These are phyloP conservation scores for Aurelia coerulea DNA, from an alignment of 30 jellyfish, hydroid and myxozoan genomes.

Conservation along the genomic window DNA sequence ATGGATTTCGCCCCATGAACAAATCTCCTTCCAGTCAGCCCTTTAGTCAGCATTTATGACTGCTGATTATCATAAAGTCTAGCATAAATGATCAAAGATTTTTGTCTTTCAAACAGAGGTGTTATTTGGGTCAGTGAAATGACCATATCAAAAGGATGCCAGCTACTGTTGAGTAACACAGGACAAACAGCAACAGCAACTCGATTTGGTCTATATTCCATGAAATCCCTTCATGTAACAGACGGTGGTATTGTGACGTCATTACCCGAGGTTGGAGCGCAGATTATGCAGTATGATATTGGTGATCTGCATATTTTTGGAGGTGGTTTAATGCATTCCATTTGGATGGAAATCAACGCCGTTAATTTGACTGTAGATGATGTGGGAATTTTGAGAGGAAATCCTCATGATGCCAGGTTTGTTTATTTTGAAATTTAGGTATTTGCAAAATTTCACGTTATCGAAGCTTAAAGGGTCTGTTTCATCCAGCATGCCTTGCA, in stretches of 20 bases:
- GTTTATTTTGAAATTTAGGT: background rate
- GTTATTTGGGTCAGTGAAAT: conserved; percentile 41
- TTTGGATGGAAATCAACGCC: conserved; percentile 42
- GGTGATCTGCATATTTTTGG: conserved; percentile 58
- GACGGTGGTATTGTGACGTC: conserved; percentile 68
- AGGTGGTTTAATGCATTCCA: conserved; percentile 58
- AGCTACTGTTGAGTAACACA: conserved; percentile 43
- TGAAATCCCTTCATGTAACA: conserved; percentile 43
- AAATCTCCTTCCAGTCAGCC: no score
- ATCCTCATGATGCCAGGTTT: conserved; percentile 47
- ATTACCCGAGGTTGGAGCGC: conserved; percentile 56
- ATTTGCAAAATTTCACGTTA: no score
- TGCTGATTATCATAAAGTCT: no score
- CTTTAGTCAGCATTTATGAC: no score
- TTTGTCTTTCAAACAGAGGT: conserved; percentile 26
- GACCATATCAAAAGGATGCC: conserved; percentile 56
- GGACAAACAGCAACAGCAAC: conserved; percentile 53
- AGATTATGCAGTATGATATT: conserved; percentile 41
- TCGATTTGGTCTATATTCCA: conserved; percentile 52
- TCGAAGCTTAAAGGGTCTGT: no score
- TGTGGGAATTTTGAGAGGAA: conserved; percentile 60
- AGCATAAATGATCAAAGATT: no score
- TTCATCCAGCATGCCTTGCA: no score
- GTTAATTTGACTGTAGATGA: conserved; percentile 63
- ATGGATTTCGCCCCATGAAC: no score